Percentiles rank a stretch among this genome's conserved stretches.
These are phyloP conservation scores for Cerceris ruficornis DNA, from an alignment of 2,888 invertebrate genomes.

Conservation along the genomic window DNA sequence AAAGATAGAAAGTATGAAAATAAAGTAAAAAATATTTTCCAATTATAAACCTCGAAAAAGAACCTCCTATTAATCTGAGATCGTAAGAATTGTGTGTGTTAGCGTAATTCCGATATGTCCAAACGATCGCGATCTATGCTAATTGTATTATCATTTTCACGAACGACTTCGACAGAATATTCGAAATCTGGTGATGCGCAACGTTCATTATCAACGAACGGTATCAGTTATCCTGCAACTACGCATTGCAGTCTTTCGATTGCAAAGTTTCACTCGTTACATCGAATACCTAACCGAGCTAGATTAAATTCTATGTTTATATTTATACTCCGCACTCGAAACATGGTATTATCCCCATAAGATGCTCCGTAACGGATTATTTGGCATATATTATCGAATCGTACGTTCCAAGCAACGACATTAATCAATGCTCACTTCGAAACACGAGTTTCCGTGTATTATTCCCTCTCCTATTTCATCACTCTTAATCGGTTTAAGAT, in stretches of 20 bases:
- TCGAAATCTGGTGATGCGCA: not conserved
- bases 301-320: not conserved
- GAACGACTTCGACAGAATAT: not conserved
- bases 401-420: not conserved
- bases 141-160: too few species aligned
- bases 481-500: conserved; percentile 7
- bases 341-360: not conserved
- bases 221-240: too few species aligned
- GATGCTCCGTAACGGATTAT: conserved; percentile 11
- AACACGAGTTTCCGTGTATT: not conserved
- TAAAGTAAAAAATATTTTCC: too few species aligned
- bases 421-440: not conserved
- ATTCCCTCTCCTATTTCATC: not conserved
- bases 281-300: too few species aligned
- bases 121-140: not conserved
- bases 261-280: too few species aligned
- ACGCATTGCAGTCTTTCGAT: too few species aligned
- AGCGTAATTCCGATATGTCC: not conserved
- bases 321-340: not conserved
- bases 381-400: conserved; percentile 31
- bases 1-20: not conserved
- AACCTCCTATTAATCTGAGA: too few species aligned
- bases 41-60: too few species aligned
- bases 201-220: not conserved
- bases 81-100: too few species aligned